These are phyloP conservation scores for Platycheirus albimanus DNA, from an alignment of 2,888 invertebrate species.

Conservation along the genomic window DNA sequence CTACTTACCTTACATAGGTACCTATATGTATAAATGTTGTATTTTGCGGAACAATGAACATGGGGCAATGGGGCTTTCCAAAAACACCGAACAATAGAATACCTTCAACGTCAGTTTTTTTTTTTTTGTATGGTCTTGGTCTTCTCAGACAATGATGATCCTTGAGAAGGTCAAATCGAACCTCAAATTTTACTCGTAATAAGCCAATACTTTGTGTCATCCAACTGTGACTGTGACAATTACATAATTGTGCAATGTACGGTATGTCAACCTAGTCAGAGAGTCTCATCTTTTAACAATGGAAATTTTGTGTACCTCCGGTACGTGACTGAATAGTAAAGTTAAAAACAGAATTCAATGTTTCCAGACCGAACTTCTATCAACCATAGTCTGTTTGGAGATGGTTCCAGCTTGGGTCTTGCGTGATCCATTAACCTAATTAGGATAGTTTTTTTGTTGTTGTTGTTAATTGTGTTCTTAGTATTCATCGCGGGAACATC, in stretches of 20 bases:
- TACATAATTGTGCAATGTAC: conserved; percentile 2
- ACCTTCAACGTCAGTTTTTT: conserved; percentile 6
- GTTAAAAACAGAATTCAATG: conserved; percentile 17
- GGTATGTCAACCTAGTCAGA: background rate
- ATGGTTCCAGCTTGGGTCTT: conserved; percentile 30
- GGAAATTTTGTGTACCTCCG: conserved; percentile 39
- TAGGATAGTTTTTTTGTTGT: conserved; percentile 37
- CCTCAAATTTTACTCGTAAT: background rate
- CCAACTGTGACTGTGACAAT: conserved; percentile 17
- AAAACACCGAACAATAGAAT: conserved; percentile 25
- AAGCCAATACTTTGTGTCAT: conserved; percentile 5
- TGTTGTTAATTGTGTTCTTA: conserved; percentile 36
- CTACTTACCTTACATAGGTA: too few species aligned
- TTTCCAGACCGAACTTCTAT: conserved; percentile 34
- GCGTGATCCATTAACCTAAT: conserved; percentile 61
- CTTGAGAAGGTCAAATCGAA: conserved; percentile 10
- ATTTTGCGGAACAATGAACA: too few species aligned
- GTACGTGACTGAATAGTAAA: conserved; percentile 55
- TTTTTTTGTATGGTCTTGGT: too few species aligned
- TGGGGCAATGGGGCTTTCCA: conserved; percentile 40
- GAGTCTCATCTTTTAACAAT: conserved; percentile 47
- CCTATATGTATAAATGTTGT: too few species aligned
- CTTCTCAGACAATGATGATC: conserved; percentile 3
- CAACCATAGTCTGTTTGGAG: conserved; percentile 39
- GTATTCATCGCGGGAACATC: conserved; percentile 13